Evolutionary conservation across 2,797 vertebrate species (phyloP).

Genomic region (Numenius phaeopus): DNA sequence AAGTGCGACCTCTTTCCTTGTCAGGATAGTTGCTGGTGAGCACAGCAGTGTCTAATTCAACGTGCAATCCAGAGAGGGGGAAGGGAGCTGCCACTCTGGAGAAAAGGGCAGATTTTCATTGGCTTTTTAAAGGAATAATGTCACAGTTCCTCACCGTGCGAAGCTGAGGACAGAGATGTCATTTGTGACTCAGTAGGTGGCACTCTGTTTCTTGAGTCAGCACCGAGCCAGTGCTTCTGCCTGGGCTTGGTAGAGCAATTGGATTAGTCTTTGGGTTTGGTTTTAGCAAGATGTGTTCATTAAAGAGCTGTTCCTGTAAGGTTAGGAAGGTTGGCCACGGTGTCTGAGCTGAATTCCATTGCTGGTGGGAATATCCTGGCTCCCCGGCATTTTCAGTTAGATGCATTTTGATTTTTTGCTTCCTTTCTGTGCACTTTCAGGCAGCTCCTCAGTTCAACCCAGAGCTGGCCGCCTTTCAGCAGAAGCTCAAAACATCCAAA

Average conservation of each 20-base stretch:
- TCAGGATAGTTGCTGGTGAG: neutral
- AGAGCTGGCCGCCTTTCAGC: neutral
- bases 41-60: neutral
- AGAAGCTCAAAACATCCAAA: neutral
- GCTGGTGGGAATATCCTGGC: neutral
- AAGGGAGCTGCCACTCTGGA: neutral
- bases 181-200: conserved; percentile 32
- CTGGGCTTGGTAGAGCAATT: neutral
- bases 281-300: neutral
- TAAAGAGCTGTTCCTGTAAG: neutral
- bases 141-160: neutral
- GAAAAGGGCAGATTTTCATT: neutral
- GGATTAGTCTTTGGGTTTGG: neutral
- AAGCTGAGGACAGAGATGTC: neutral
- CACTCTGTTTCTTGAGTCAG: conserved; percentile 34
- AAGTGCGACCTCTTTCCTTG: neutral
- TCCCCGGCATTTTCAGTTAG: neutral
- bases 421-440: neutral
- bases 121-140: neutral
- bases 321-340: neutral
- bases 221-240: neutral
- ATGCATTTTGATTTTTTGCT: neutral
- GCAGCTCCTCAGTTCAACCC: neutral
- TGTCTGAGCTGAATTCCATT: neutral
- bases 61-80: neutral